These are phyloP conservation scores for Pteronura brasiliensis DNA, from an alignment of 2,113 vertebrate species.

Conservation along the genomic window DNA sequence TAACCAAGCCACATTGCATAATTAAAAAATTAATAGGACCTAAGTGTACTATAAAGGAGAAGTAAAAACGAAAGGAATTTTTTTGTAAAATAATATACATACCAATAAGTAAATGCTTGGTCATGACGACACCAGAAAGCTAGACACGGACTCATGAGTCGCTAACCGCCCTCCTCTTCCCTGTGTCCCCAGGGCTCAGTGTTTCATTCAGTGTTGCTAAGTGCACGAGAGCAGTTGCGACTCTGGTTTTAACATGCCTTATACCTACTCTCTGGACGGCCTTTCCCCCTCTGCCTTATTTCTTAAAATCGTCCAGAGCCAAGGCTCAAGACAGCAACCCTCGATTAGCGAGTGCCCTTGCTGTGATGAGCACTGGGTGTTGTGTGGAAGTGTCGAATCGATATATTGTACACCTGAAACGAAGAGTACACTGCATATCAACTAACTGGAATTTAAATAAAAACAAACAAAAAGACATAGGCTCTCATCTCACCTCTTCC, in stretches of 20 bases:
- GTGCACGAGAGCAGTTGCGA: not conserved
- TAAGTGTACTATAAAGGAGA: not conserved
- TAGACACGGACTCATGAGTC: not conserved
- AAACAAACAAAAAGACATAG: not conserved
- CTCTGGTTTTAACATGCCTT: not conserved
- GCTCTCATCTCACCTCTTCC: not conserved
- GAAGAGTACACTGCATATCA: not conserved
- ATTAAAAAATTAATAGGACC: not conserved
- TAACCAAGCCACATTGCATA: not conserved
- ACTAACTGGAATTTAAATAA: not conserved
- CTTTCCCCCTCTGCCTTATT: not conserved
- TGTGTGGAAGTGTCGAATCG: not conserved
- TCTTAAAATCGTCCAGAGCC: not conserved
- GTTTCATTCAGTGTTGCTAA: not conserved
- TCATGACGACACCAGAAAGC: not conserved
- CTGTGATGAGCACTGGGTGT: not conserved
- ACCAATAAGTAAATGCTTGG: not conserved
- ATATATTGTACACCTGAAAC: not conserved
- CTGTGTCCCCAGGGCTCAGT: rapidly evolving
- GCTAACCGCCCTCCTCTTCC: not conserved
- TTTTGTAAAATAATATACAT: not conserved
- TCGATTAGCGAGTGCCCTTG: not conserved
- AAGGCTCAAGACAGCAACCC: not conserved
- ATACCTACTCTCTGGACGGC: not conserved
- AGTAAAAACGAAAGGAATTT: slow-evolving; percentile 32